These are phyloP conservation scores for Eueides isabella DNA, from an alignment of 1,140 invertebrate genomes.

Conservation along the genomic window DNA sequence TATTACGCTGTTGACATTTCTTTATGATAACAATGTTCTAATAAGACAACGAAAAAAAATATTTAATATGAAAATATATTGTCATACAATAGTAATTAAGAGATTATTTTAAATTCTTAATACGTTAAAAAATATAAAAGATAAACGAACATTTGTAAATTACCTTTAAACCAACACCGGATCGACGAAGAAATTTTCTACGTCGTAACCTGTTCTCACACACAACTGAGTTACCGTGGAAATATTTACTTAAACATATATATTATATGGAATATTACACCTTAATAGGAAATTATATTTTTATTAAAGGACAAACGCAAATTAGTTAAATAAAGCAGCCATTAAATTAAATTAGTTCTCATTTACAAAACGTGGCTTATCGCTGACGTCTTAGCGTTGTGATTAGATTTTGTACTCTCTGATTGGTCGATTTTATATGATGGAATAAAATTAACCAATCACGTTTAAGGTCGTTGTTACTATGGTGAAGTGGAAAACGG, in stretches of 20 bases:
- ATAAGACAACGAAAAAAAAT: slow-evolving; percentile 1
- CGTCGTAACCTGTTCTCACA: not conserved
- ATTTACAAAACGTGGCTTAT: slow-evolving; percentile 39
- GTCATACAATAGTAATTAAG: too few species aligned
- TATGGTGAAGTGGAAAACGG: slow-evolving; percentile 4
- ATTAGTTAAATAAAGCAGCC: slow-evolving; percentile 50
- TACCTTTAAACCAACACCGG: slow-evolving; percentile 42
- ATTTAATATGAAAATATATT: too few species aligned
- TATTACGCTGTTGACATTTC: slow-evolving; percentile 32
- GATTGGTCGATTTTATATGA: slow-evolving; percentile 17
- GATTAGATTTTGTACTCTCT: not conserved
- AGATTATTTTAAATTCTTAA: too few species aligned
- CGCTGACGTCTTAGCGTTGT: slow-evolving; percentile 23
- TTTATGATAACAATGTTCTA: slow-evolving; percentile 18
- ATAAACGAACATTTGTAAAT: slow-evolving; percentile 47
- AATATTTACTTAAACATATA: not conserved
- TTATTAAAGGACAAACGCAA: slow-evolving; percentile 48
- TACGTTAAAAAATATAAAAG: slow-evolving; percentile 31
- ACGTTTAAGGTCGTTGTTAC: not conserved
- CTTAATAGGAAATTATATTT: slow-evolving; percentile 34
- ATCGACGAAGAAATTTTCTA: not conserved
- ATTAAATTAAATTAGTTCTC: slow-evolving; percentile 48
- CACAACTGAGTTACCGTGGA: not conserved
- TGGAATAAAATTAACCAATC: not conserved
- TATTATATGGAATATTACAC: slow-evolving; percentile 10